Evolutionary conservation across 2,888 invertebrate genomes (phyloP).

Genomic region (Gari tellinella): DNA sequence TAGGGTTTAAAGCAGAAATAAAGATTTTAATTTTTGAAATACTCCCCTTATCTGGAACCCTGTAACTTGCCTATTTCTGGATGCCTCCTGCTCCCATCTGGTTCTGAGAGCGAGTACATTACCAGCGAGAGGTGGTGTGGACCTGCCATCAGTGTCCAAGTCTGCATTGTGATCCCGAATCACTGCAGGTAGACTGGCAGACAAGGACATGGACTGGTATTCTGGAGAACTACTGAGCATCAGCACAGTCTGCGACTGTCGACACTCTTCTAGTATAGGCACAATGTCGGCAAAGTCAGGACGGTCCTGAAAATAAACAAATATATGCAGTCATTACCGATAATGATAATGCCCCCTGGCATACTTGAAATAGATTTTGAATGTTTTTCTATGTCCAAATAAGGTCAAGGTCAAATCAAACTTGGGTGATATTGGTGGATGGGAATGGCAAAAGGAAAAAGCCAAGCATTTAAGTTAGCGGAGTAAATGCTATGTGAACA

Average conservation of each 20-base stretch:
- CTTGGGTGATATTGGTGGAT: no score
- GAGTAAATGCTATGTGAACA: no score
- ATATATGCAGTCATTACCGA: no score
- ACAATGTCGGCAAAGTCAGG: constrained; percentile 81
- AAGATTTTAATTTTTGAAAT: no score
- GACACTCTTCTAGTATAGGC: constrained; percentile 76
- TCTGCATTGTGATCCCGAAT: constrained; percentile 70
- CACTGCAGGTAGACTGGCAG: constrained; percentile 68
- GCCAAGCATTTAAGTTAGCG: no score
- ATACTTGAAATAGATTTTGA: no score
- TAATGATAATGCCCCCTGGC: no score
- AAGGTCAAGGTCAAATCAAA: no score
- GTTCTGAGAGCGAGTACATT: constrained; percentile 81
- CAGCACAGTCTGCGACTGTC: constrained; percentile 74
- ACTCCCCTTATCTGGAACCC: no score
- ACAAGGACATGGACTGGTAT: constrained; percentile 53
- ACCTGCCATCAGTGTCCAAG: constrained; percentile 64
- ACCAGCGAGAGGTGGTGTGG: constrained; percentile 77
- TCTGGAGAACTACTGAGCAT: constrained; percentile 70
- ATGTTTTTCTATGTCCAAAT: no score
- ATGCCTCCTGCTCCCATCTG: constrained; percentile 82
- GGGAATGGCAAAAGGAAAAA: not conserved
- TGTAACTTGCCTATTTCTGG: constrained; percentile 76
- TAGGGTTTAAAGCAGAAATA: no score
- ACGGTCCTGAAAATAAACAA: constrained; percentile 69